phyloP scores from a whole-genome alignment of 2,113 vertebrate species.

The Agelaius tricolor region DNA sequence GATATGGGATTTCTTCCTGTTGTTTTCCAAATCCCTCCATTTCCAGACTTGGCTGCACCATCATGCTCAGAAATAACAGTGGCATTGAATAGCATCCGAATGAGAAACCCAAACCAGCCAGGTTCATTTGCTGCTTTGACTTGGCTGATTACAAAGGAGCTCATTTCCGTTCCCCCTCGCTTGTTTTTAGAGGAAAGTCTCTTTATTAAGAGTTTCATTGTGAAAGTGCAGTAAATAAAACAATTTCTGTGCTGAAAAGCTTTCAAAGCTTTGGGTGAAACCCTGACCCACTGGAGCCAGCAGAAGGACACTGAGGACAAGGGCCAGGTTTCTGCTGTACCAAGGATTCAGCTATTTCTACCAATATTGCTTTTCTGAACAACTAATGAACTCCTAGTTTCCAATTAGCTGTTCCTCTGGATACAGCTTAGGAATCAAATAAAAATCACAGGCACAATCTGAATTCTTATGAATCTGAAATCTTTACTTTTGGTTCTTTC shows the following conservation, averaged over 20 bases:
- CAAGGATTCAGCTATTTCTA: neutral
- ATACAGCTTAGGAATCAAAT: neutral
- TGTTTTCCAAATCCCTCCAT: constrained; percentile 54
- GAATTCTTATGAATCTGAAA: neutral
- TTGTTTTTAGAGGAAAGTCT: constrained; percentile 1
- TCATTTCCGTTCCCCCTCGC: neutral
- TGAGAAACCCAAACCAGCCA: neutral
- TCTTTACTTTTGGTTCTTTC: neutral
- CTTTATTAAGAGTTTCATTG: neutral
- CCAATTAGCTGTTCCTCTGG: neutral
- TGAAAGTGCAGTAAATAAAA: neutral
- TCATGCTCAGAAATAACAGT: neutral
- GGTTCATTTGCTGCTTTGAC: neutral
- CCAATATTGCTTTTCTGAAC: neutral
- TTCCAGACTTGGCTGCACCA: constrained; percentile 12
- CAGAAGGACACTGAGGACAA: neutral
- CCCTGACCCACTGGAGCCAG: neutral
- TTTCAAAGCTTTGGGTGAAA: neutral
- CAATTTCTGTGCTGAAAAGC: neutral
- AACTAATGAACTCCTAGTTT: neutral
- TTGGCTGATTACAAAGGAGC: neutral
- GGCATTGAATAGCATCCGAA: neutral
- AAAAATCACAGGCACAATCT: neutral
- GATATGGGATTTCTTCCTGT: constrained; percentile 38
- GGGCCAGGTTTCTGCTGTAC: neutral